A percentile compares a stretch with the other conserved stretches of the same genome.
Evolutionary conservation across 2,888 invertebrate species (phyloP).

Genomic region (Esperia sulphurella): DNA sequence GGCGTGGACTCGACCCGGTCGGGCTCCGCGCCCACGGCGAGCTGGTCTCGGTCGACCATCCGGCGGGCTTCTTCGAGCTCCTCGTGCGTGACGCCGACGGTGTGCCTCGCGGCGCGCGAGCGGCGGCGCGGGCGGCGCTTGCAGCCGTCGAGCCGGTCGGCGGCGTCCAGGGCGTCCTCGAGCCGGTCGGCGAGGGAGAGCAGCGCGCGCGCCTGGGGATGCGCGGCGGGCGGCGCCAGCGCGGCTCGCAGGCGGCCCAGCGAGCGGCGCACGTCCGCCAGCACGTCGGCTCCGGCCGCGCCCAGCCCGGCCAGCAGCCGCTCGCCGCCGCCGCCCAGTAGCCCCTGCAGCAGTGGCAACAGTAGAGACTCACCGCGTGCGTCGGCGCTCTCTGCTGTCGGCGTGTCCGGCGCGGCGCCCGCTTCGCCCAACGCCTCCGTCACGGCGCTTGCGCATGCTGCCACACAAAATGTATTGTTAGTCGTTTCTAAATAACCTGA

Average conservation of each 20-base stretch:
- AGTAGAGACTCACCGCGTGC: constrained; percentile 88
- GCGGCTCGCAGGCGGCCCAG: constrained; percentile 87
- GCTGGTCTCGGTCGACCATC: constrained; percentile 79
- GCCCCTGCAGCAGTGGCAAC: constrained; percentile 83
- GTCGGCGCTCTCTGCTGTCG: constrained; percentile 33
- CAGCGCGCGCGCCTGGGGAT: constrained; percentile 80
- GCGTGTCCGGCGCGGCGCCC: constrained; percentile 51
- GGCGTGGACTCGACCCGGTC: constrained; percentile 35
- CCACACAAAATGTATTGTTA: background rate
- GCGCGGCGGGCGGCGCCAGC: constrained; percentile 76
- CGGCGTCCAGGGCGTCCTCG: constrained; percentile 76
- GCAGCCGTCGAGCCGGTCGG: constrained; percentile 60
- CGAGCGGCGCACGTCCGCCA: constrained; percentile 88
- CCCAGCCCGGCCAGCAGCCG: constrained; percentile 63
- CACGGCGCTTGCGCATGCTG: constrained; percentile 70
- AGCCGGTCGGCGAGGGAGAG: constrained; percentile 84
- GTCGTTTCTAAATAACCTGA: background rate
- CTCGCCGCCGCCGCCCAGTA: constrained; percentile 76
- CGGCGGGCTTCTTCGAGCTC: constrained; percentile 89
- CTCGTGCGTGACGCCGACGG: constrained; percentile 90
- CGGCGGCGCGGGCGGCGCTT: constrained; percentile 73
- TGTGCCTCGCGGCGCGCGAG: constrained; percentile 85
- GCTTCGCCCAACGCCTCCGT: constrained; percentile 65
- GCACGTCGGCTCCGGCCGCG: constrained; percentile 80
- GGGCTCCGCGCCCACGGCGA: constrained; percentile 36